These are phyloP conservation scores for Nyleta sp. DNA, from an alignment of 2,888 invertebrate species.

Conservation along the genomic window DNA sequence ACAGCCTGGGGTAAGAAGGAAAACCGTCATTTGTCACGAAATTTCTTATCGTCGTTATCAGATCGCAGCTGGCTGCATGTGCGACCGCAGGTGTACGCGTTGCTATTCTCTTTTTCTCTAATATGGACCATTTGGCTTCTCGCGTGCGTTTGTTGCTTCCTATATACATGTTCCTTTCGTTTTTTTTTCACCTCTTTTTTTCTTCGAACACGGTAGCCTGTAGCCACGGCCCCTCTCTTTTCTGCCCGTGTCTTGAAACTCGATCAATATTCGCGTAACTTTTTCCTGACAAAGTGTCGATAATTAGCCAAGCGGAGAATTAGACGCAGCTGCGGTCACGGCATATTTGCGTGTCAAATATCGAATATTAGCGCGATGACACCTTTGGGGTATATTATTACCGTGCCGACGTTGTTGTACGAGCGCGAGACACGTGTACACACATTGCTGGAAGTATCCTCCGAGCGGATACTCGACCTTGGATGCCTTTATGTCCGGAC, in stretches of 20 bases:
- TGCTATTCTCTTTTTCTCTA: not conserved
- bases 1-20: conserved; percentile 61
- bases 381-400: conserved; percentile 44
- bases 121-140: conserved; percentile 5
- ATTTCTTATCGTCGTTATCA: conserved; percentile 69
- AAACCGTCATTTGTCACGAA: conserved; percentile 71
- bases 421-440: conserved; percentile 35
- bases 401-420: conserved; percentile 23
- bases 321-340: conserved; percentile 7
- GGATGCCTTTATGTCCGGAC: conserved; percentile 44
- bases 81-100: conserved; percentile 4
- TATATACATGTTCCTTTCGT: not conserved
- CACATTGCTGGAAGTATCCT: conserved; percentile 31
- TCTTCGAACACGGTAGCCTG: not conserved
- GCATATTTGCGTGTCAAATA: conserved; percentile 32
- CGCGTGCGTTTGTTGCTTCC: not conserved
- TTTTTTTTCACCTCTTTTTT: not conserved
- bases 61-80: not conserved
- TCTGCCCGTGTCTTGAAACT: not conserved
- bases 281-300: conserved; percentile 13
- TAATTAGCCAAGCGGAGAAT: conserved; percentile 24
- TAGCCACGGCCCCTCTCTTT: conserved; percentile 5
- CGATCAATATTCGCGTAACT: conserved; percentile 7
- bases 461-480: conserved; percentile 33
- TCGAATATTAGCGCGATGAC: conserved; percentile 40